Conservation (phyloP, 2,113 vertebrate genomes). For the Labrus mixtus region DNA sequence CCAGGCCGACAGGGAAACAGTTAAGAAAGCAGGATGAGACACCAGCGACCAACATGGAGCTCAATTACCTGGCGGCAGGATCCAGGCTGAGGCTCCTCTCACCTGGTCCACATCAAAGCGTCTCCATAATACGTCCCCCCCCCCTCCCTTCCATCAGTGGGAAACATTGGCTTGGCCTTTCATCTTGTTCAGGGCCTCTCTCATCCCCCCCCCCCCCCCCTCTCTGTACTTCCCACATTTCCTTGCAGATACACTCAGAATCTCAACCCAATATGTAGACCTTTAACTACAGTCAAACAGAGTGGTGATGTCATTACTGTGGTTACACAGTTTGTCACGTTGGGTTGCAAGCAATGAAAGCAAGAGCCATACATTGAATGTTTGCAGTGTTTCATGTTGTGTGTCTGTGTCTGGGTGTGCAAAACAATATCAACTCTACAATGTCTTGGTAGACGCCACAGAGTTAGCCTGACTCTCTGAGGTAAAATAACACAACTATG, state of each 20-base stretch:
- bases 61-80: slow-evolving; percentile 48
- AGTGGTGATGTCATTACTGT: slow-evolving; percentile 14
- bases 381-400: slow-evolving; percentile 4
- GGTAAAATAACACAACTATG: no score
- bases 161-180: slow-evolving; percentile 45
- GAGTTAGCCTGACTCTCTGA: not conserved
- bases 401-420: not conserved
- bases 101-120: slow-evolving; percentile 72
- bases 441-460: not conserved
- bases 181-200: slow-evolving; percentile 29
- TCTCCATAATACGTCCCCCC: slow-evolving; percentile 3
- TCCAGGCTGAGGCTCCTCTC: slow-evolving; percentile 34
- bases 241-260: slow-evolving; percentile 4
- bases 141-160: slow-evolving; percentile 17
- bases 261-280: slow-evolving; percentile 6
- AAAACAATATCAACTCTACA: not conserved
- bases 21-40: slow-evolving; percentile 40
- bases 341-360: slow-evolving; percentile 1
- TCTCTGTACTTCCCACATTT: not conserved
- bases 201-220: not conserved
- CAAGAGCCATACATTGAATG: not conserved
- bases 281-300: slow-evolving; percentile 18
- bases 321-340: slow-evolving; percentile 27
- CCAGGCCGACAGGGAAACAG: slow-evolving; percentile 8
- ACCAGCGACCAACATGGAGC: slow-evolving; percentile 14